Base-by-base conservation (phyloP, 2,888 invertebrate species). In the Eilema caniola region DNA sequence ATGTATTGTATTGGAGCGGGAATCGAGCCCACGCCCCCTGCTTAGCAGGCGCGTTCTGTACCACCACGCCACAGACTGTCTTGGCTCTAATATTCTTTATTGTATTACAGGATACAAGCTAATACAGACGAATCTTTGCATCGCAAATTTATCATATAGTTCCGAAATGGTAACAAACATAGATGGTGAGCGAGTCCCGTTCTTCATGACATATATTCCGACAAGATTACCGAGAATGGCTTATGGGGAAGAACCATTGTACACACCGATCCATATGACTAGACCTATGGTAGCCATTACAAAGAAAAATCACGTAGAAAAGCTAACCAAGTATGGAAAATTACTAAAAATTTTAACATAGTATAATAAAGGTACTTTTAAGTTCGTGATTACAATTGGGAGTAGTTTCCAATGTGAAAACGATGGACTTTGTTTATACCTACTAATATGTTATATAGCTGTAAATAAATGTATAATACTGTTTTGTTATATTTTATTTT, bases 51-150 rank as follows among this genome's bases (percentile, higher is more conserved):
- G 1, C 33, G 33, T 33, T 3, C 33, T 8, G 8, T 33, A 33
- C 33, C 33, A 8, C 33, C 8, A 33, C 10, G 8, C 33, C 33
- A 33, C 33, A 33, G 33, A 33, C 4, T 7, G 33, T 33, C 33
- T 33, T 28, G 1, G 33, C 33, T 59, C 14, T 59, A 62, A 37
- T 62, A 37, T 41, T 57, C 24, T 16, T 25, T 24, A 20, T 57
- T 37, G 14, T 33, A 8, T 69, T 56, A 2, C 65, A 69, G 69
- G 53, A 24, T 69, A 37, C 69, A 69, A 65, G 24, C 47, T 23
- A 47, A 20, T 65, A 14, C 2, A 47, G 2, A n/a, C 31, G 11
- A 10, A 24, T 24, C n/a, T n/a, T 20, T 69, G 69, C 37, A 24
- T 25, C 5, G 16, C 65, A 5, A 65, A 56, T 33, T 61, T 69